Conservation (phyloP, 2,888 invertebrate species). For the Mayetiola destructor region DNA sequence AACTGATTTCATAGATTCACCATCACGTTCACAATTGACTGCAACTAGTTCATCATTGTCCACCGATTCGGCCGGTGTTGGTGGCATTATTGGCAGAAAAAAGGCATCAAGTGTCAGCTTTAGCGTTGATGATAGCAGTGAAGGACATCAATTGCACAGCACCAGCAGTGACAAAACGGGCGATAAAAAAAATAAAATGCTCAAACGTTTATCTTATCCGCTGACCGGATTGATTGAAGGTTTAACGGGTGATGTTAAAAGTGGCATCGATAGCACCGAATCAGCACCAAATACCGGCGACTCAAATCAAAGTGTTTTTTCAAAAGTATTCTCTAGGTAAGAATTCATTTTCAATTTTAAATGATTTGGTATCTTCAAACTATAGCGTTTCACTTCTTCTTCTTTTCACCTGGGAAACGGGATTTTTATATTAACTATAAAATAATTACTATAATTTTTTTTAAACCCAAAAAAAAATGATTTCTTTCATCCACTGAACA, state of each 20-base stretch:
- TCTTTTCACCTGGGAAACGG: no score
- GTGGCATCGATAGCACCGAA: constrained; percentile 24
- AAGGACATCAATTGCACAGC: constrained; percentile 20
- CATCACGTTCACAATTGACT: constrained; percentile 23
- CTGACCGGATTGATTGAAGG: constrained; percentile 78
- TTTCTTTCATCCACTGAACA: no score
- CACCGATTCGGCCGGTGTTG: background rate
- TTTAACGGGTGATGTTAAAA: constrained; percentile 55
- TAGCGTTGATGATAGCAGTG: constrained; percentile 47
- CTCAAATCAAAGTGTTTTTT: constrained; percentile 61
- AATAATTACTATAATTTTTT: no score
- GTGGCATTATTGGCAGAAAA: constrained; percentile 41
- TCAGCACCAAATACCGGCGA: constrained; percentile 38
- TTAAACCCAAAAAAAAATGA: no score
- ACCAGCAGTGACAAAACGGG: constrained; percentile 21
- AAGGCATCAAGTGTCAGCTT: constrained; percentile 60
- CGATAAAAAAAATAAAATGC: constrained; percentile 58
- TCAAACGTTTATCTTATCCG: constrained; percentile 82
- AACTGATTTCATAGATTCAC: constrained; percentile 46
- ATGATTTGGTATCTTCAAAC: no score
- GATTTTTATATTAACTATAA: no score
- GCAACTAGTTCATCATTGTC: constrained; percentile 24
- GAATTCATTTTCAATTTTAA: no score
- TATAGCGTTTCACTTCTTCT: no score
- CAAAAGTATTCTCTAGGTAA: constrained; percentile 83